These are phyloP conservation scores for Murina feae DNA, from an alignment of 2,113 vertebrate genomes.

Conservation along the genomic window DNA sequence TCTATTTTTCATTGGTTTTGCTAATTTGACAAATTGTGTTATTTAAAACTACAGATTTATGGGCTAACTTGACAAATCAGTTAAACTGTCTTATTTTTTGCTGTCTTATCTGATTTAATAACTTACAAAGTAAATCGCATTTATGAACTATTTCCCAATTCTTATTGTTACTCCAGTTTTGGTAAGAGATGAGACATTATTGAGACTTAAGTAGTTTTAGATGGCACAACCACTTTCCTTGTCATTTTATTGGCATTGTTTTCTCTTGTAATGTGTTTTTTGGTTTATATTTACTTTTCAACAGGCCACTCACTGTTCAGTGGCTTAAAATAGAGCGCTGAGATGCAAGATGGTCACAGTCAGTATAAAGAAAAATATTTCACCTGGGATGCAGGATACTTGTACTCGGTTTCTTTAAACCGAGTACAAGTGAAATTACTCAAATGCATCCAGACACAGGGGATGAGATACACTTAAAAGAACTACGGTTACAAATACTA, in stretches of 20 bases:
- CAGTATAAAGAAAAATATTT: not conserved
- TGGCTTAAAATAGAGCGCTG: not conserved
- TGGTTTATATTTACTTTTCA: conserved; percentile 28
- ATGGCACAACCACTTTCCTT: not conserved
- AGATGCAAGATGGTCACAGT: not conserved
- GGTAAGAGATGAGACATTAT: not conserved
- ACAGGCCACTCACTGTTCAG: not conserved
- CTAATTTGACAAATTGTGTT: not conserved
- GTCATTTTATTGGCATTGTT: not conserved
- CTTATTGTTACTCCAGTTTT: not conserved
- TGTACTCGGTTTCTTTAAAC: conserved; percentile 38
- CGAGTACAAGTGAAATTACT: not conserved
- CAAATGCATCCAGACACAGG: not conserved
- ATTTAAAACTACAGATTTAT: conserved; percentile 6
- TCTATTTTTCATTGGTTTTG: not conserved
- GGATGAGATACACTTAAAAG: not conserved
- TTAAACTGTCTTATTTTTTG: not conserved
- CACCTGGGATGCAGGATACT: not conserved
- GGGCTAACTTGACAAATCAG: not conserved
- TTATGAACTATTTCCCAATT: not conserved
- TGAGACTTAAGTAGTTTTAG: not conserved
- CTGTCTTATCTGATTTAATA: not conserved
- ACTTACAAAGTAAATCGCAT: not conserved
- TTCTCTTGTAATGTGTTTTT: not conserved
- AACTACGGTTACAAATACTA: not conserved